Base-by-base conservation (phyloP, 2,888 invertebrate genomes). In the Notocelia uddmanniana region DNA sequence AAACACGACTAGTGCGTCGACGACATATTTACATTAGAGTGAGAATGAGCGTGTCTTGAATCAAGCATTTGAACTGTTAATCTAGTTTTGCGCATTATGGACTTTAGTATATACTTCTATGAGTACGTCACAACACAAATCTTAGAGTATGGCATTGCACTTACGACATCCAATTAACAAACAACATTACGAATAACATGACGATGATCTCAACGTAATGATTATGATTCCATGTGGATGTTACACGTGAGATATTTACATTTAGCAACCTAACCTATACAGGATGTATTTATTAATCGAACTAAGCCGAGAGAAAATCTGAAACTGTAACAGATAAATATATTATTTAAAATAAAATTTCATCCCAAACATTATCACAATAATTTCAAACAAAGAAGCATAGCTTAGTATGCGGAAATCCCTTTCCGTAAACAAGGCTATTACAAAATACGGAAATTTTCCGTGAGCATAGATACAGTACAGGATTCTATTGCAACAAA, bases 181-280 rank as follows among this genome's bases (percentile, higher is more conserved):
- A n/a, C 45, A 45, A 45, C 48, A 59, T 62, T 74, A 64, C 62
- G 68, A 81, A 85, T 84, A 84, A 80, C 77, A 85, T 84, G 84
- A 80, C 77, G 85, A 87, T 89, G 89, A 89, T 86, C 84, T 89
- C 87, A 86, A 83, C 80, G 68, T 74, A 77, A 78, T 80, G 74
- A 79, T 85, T 79, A 80, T 80, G 83, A 85, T 85, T 78, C 82
- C 77, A 80, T 75, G 76, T 76, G 77, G 74, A 74, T 58, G 34
- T 45, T 58, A 71, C 73, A 72, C 48, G 64, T 72, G 74, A 73
- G 69, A 74, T 66, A 54, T 34, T 58, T 52, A 50, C 68, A 68
- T 54, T 63, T 31, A 62, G 5, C 45, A 26, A 23, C 15, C 5
- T 0, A 5, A 31, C 8, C 8, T 31, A 21, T 34, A 8, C 19